Conservation (phyloP, 2,113 vertebrate species). For the Myanophis thanlyinensis region DNA sequence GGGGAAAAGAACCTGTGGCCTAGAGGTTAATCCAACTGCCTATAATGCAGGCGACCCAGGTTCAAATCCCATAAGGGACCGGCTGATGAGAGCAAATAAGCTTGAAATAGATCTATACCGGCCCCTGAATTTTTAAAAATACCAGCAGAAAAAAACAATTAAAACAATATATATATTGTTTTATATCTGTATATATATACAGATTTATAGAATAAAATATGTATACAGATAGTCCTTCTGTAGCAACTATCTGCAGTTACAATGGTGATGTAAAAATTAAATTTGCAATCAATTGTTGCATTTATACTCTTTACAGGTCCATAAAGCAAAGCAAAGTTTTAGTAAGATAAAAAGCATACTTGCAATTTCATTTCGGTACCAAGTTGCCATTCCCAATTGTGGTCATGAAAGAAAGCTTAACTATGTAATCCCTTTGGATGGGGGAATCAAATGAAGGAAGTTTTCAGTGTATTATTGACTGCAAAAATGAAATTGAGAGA, state of each 20-base stretch:
- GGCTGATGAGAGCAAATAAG: too few relatives aligned
- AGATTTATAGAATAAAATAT: neutral
- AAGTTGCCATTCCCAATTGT: neutral
- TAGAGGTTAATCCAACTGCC: too few relatives aligned
- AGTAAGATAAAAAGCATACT: neutral
- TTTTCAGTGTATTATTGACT: neutral
- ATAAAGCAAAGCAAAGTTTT: neutral
- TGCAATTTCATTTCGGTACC: neutral
- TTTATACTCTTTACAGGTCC: neutral
- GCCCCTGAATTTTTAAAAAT: too few relatives aligned
- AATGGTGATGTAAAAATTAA: neutral
- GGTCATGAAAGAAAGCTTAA: neutral
- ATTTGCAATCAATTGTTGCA: neutral
- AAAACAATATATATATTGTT: too few relatives aligned
- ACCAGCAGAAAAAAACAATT: too few relatives aligned
- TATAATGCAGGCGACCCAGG: too few relatives aligned
- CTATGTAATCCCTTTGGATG: neutral
- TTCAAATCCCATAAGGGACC: too few relatives aligned
- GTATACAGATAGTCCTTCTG: neutral
- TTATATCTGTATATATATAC: too few relatives aligned
- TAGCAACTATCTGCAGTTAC: neutral
- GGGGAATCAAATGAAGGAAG: neutral
- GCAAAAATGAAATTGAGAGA: neutral
- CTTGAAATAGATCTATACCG: too few relatives aligned
- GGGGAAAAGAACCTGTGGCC: too few relatives aligned